Base-by-base conservation (phyloP, 2,888 invertebrate species). In the Lingula anatina region DNA sequence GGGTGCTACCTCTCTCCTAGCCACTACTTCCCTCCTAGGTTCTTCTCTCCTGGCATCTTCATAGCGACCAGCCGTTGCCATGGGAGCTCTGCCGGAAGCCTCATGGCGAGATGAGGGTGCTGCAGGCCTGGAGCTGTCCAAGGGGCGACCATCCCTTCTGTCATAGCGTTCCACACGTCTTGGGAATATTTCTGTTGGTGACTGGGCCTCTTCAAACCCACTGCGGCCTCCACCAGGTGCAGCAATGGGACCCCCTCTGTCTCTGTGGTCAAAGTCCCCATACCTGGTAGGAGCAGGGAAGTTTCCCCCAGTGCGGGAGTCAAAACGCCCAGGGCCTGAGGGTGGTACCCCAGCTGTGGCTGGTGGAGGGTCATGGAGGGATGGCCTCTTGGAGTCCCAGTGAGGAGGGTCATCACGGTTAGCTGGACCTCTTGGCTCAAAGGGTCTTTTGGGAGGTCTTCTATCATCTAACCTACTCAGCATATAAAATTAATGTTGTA, bases 81-180 rank as follows among this genome's bases (percentile, higher is more conserved):
- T n/a, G n/a, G n/a, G n/a, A n/a, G n/a, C n/a, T n/a, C n/a, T n/a
- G n/a, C n/a, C n/a, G n/a, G n/a, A n/a, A n/a, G n/a, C n/a, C n/a
- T n/a, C n/a, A n/a, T n/a, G n/a, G n/a, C n/a, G n/a, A n/a, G n/a
- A n/a, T n/a, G n/a, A n/a, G n/a, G n/a, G n/a, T n/a, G n/a, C n/a
- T n/a, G n/a, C n/a, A n/a, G n/a, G n/a, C n/a, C n/a, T n/a, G n/a
- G n/a, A n/a, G n/a, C n/a, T n/a, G 15, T n/a, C n/a, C n/a, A n/a
- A n/a, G n/a, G 37, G 28, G 12, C 41, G 49, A 15, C 26, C 40
- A 26, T 60, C 59, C 37, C 60, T 47, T 5, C 66, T 49, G 31
- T 65, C 61, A 55, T 61, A 66, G 7, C 60, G 38, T 24, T 63
- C 60, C 26, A 57, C 61, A 28, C 60, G 52, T 27, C 63, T 46